These are phyloP conservation scores for Marmota monax DNA, from an alignment of 2,113 vertebrate genomes.

Conservation along the genomic window DNA sequence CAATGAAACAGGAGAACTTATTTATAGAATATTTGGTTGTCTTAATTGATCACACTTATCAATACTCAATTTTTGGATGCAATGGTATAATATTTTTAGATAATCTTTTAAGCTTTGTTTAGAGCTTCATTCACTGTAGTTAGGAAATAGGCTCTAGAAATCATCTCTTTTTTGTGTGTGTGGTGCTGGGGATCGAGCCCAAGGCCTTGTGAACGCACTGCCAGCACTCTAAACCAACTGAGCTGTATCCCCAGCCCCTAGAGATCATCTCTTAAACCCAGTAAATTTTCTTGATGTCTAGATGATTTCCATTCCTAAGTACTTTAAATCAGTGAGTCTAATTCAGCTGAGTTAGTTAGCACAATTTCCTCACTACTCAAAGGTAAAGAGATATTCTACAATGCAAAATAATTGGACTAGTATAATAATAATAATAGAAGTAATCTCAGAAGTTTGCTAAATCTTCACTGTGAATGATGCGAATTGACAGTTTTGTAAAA, in stretches of 20 bases:
- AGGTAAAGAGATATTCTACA: neutral
- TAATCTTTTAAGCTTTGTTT: neutral
- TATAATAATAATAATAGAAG: neutral
- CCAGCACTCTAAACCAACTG: no score
- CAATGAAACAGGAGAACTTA: neutral
- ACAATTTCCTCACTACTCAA: neutral
- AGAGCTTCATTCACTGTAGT: neutral
- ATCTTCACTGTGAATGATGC: slow-evolving; percentile 3
- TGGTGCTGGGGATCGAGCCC: no score
- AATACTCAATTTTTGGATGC: slow-evolving; percentile 10
- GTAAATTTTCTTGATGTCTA: neutral
- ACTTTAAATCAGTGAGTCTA: neutral
- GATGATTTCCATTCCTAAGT: neutral
- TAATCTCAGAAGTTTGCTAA: neutral
- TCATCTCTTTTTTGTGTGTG: neutral
- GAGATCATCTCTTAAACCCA: slow-evolving; percentile 1
- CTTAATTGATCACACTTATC: neutral
- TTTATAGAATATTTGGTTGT: slow-evolving; percentile 14
- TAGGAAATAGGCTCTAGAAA: slow-evolving; percentile 13
- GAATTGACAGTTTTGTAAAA: slow-evolving; percentile 31
- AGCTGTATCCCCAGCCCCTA: neutral
- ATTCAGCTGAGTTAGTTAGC: neutral
- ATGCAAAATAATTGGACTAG: neutral
- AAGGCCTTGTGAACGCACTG: no score
- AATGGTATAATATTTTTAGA: slow-evolving; percentile 33